Base-by-base conservation (phyloP, 2,113 vertebrate genomes). In the Colaptes auratus region DNA sequence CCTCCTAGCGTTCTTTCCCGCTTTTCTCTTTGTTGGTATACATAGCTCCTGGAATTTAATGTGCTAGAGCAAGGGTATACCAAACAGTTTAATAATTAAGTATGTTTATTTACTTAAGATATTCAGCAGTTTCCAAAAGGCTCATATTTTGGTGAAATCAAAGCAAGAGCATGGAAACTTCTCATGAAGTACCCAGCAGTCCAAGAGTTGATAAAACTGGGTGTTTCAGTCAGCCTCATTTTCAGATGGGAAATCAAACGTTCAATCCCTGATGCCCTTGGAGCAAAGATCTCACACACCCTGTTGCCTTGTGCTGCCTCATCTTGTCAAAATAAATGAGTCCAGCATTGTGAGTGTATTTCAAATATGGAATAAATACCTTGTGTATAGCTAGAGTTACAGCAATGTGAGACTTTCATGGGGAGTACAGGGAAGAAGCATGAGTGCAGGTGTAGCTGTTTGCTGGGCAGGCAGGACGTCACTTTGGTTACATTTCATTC, bases 281-380 rank as follows among this genome's bases (percentile, higher is more conserved):
- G 75, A 96, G 72, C 67, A 90, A 80, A 66, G 75, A 86, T 63
- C 55, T 92, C 86, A 66, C 76, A 93, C 4, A 35, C 67, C 73
- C 90, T 69, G 82, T 69, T 93, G 95, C 91, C 93, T 83, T 95
- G 55, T 55, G 79, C 79, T 86, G 67, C 36, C 63, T 82, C 15
- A 42, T 64, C 55, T 70, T 93, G 79, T 82, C 89, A 89, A 66
- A 94, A 93, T 77, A 95, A 95, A 85, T 73, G 33, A 69, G 63
- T 88, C 44, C 44, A 50, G 58, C 18, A 0, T 15, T 78, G 72
- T 20, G 90, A 86, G 63, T 19, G n/a, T 70, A 82, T 86, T 88
- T 93, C 88, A 86, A 65, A 76, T 27, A 24, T 12, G 7, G 67
- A 65, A 75, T 73, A 74, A 90, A 88, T 88, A 60, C 44, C 18